phyloP scores from a whole-genome alignment of 2,113 vertebrate genomes.

The Lethenteron camtschaticum region DNA sequence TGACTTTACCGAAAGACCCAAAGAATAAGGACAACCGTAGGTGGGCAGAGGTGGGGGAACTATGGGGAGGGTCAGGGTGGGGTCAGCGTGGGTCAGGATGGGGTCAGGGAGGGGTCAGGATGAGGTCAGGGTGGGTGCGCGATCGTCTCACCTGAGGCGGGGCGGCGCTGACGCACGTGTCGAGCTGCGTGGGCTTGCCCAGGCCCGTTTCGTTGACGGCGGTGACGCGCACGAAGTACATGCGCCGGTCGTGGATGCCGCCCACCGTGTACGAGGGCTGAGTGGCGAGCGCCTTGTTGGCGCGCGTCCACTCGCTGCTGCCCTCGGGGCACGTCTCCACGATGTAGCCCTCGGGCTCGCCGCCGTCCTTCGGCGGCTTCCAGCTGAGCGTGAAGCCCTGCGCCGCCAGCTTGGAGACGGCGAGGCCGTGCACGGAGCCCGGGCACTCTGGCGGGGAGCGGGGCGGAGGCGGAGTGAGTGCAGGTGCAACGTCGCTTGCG shows the following conservation, averaged over 20 bases:
- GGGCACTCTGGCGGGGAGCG: constrained; percentile 18
- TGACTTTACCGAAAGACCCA: too few species aligned
- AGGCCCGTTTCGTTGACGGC: constrained; percentile 22
- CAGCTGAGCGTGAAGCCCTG: constrained; percentile 25
- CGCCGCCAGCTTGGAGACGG: constrained; percentile 21
- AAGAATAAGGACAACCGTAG: too few species aligned
- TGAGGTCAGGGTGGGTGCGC: too few species aligned
- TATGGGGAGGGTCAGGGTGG: too few species aligned
- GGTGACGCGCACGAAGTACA: constrained; percentile 22
- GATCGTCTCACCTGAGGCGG: constrained; percentile 20
- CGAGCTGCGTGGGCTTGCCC: constrained; percentile 18
- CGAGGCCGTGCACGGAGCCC: constrained; percentile 20
- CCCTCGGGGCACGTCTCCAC: constrained; percentile 20
- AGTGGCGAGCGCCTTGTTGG: constrained; percentile 19
- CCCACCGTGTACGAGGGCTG: constrained; percentile 19
- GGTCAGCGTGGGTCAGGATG: too few species aligned
- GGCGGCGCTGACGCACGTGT: constrained; percentile 18
- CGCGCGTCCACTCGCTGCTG: constrained; percentile 23
- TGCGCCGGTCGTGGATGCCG: constrained; percentile 22
- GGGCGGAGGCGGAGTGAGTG: too few species aligned
- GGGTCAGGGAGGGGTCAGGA: too few species aligned
- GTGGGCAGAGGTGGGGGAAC: too few species aligned
- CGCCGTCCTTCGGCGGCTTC: constrained; percentile 18
- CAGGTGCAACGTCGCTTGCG: too few species aligned
- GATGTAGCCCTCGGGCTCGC: constrained; percentile 19